Evolutionary conservation across 2,113 vertebrate genomes (phyloP).

Genomic region (Anthoscopus minutus): DNA sequence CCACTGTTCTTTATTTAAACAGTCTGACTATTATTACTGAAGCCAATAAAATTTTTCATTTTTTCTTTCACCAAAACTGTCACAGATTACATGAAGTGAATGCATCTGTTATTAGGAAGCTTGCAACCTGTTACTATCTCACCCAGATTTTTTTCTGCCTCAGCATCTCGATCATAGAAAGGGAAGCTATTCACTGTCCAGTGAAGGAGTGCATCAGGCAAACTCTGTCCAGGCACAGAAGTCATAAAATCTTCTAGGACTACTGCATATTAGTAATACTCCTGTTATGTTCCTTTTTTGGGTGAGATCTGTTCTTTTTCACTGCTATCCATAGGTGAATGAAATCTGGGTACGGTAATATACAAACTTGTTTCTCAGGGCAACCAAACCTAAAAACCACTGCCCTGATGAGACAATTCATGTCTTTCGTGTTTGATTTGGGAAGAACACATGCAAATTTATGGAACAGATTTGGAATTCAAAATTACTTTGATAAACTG

Average conservation of each 20-base stretch:
- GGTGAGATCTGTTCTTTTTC: background rate
- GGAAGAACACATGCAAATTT: background rate
- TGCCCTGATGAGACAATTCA: background rate
- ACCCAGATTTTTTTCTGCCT: background rate
- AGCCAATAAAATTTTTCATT: background rate
- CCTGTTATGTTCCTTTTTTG: background rate
- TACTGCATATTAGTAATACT: background rate
- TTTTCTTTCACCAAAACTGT: background rate
- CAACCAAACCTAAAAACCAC: background rate
- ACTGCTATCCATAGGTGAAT: background rate
- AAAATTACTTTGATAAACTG: background rate
- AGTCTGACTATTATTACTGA: background rate
- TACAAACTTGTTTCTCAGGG: background rate
- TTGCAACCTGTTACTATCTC: background rate
- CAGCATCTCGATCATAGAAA: background rate
- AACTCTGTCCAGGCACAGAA: background rate
- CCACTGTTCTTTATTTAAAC: background rate
- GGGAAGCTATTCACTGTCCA: background rate
- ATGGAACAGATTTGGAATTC: background rate
- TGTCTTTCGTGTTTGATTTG: background rate
- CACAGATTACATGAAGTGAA: background rate
- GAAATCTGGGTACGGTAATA: background rate
- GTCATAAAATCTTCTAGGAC: background rate
- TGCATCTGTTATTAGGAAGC: background rate
- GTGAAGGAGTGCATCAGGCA: background rate